Percentiles rank a stretch among this genome's conserved stretches.
Evolutionary conservation across 92 coral and sea anemone species (phyloP).

Genomic region (Paramuricea clavata): DNA sequence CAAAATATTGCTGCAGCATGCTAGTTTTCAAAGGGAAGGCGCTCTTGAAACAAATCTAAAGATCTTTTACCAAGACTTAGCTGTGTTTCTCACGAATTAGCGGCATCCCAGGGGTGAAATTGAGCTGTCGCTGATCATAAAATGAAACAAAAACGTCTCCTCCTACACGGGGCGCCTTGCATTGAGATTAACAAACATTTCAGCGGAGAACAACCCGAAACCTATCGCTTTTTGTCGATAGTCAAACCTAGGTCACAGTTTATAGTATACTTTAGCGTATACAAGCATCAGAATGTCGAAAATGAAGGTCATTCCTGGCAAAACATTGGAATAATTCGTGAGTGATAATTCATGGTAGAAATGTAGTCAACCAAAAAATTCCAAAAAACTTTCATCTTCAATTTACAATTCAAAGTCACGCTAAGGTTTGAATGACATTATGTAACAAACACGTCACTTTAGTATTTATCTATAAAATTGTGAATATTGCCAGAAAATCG

Average conservation of each 20-base stretch:
- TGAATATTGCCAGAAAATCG: not conserved
- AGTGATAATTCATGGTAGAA: not conserved
- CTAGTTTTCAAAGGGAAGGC: not conserved
- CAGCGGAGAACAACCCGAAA: not conserved
- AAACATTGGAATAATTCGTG: not conserved
- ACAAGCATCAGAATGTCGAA: not conserved
- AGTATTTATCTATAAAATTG: not conserved
- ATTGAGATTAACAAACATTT: not conserved
- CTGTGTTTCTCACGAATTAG: not conserved
- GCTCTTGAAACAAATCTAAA: not conserved
- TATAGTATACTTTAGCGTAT: not conserved
- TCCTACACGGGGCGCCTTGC: not conserved
- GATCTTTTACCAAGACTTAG: not conserved
- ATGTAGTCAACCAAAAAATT: not conserved
- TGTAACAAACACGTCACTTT: no score
- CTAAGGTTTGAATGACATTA: not conserved
- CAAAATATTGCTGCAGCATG: slow-evolving; percentile 4
- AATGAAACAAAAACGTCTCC: not conserved
- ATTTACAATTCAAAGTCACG: not conserved
- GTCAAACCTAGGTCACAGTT: not conserved
- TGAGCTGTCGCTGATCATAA: not conserved
- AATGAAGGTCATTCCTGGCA: not conserved
- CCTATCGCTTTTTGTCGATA: no score
- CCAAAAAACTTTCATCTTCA: not conserved
- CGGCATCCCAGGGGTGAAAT: slow-evolving; percentile 19